Evolutionary conservation across 2,797 vertebrate genomes (phyloP).

Genomic region (Gorsachius magnificus): DNA sequence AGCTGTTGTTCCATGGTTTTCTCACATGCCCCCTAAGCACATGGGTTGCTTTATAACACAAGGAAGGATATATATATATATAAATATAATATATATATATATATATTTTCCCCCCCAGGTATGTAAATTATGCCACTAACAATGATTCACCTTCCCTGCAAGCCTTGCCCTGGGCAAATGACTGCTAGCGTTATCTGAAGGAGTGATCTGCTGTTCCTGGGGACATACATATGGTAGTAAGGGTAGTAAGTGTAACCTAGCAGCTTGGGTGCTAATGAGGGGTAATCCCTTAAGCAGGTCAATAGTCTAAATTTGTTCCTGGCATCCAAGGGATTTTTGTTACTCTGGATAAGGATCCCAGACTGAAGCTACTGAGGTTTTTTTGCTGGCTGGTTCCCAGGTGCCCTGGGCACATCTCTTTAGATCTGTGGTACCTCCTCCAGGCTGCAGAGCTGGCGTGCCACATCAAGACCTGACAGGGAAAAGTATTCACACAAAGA

Average conservation of each 20-base stretch:
- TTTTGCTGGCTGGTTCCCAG: not conserved
- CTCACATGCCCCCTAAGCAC: not conserved
- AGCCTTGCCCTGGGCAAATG: not conserved
- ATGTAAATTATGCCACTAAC: not conserved
- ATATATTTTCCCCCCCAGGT: not conserved
- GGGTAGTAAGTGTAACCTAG: too few species aligned
- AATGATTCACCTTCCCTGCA: not conserved
- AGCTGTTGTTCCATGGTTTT: not conserved
- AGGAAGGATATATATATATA: not conserved
- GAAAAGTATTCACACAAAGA: not conserved
- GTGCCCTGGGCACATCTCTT: not conserved
- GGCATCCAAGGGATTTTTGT: not conserved
- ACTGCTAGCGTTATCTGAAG: too few species aligned
- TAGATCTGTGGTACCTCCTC: not conserved
- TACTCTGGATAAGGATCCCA: not conserved
- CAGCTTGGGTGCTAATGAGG: not conserved
- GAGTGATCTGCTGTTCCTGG: not conserved
- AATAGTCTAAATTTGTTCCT: not conserved
- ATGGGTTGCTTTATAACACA: not conserved
- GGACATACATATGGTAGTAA: too few species aligned
- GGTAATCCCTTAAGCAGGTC: not conserved
- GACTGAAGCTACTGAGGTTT: not conserved
- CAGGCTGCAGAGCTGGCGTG: not conserved
- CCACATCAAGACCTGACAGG: rapidly evolving
- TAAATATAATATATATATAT: too few species aligned